phyloP scores from a whole-genome alignment of 1,140 invertebrate species.

The Oryctes rhinoceros region DNA sequence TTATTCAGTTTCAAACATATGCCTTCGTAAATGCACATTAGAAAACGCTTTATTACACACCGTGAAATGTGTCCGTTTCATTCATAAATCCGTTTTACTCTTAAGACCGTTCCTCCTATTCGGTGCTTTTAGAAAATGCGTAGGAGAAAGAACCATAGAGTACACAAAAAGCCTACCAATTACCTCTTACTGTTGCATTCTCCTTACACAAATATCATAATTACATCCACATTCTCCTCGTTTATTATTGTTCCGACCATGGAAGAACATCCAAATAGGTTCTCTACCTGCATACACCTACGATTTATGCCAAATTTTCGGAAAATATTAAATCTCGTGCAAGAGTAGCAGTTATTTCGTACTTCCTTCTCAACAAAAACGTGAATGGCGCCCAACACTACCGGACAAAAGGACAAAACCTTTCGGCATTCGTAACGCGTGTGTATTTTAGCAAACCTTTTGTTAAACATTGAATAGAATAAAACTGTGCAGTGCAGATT shows the following conservation, averaged over 20 bases:
- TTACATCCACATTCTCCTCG: slow-evolving; percentile 34
- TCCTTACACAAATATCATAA: slow-evolving; percentile 37
- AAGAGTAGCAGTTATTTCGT: slow-evolving; percentile 52
- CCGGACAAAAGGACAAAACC: slow-evolving; percentile 57
- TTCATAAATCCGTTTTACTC: slow-evolving; percentile 22
- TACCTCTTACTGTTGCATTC: slow-evolving; percentile 38
- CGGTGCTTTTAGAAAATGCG: not conserved
- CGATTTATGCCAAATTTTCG: slow-evolving; percentile 52
- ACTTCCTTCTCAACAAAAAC: slow-evolving; percentile 58
- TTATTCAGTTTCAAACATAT: too few relatives aligned
- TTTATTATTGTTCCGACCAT: slow-evolving; percentile 14
- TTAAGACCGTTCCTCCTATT: not conserved
- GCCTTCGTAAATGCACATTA: not conserved
- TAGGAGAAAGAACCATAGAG: not conserved
- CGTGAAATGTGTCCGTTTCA: not conserved
- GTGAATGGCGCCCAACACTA: slow-evolving; percentile 58
- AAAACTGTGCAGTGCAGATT: slow-evolving; percentile 58
- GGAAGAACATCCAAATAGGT: slow-evolving; percentile 4
- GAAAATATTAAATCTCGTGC: slow-evolving; percentile 52
- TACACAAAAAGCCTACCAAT: slow-evolving; percentile 29
- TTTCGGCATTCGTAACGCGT: slow-evolving; percentile 60
- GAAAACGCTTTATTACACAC: not conserved
- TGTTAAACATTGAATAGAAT: slow-evolving; percentile 59
- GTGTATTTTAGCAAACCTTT: slow-evolving; percentile 60
- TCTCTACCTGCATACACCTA: slow-evolving; percentile 50